Evolutionary conservation across 2,888 invertebrate species (phyloP).

Genomic region (Drosophila peninsularis): DNA sequence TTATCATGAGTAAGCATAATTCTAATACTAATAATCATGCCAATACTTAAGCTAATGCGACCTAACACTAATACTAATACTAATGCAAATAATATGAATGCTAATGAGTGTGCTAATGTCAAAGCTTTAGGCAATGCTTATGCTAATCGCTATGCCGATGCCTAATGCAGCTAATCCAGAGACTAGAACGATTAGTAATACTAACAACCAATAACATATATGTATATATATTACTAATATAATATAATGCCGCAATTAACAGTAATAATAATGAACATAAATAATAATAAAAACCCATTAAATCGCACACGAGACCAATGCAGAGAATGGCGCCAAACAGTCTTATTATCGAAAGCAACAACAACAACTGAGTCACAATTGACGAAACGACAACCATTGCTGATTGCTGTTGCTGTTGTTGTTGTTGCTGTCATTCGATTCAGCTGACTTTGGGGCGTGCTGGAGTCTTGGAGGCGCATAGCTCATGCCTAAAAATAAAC

Average conservation of each 20-base stretch:
- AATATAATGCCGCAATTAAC: neutral
- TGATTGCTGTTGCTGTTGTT: constrained; percentile 10
- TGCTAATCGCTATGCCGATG: too few species aligned
- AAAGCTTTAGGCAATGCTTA: neutral
- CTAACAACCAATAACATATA: neutral
- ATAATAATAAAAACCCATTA: constrained; percentile 15
- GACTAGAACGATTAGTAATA: neutral
- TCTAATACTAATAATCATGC: neutral
- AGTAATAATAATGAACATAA: constrained; percentile 19
- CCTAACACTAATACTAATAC: neutral
- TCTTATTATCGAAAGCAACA: constrained; percentile 59
- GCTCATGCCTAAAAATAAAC: constrained; percentile 76
- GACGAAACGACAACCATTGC: constrained; percentile 17
- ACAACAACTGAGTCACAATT: constrained; percentile 22
- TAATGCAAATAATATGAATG: neutral
- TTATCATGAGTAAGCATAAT: neutral
- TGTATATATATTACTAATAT: neutral
- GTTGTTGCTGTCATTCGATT: constrained; percentile 11
- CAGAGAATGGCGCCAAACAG: constrained; percentile 73
- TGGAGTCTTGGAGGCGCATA: constrained; percentile 39
- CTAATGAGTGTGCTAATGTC: neutral
- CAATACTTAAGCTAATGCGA: neutral
- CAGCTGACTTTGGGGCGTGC: constrained; percentile 22
- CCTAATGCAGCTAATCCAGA: neutral
- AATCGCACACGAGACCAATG: constrained; percentile 19